phyloP scores from a whole-genome alignment of 2,797 vertebrate species.

The Jordanella pulchra region DNA sequence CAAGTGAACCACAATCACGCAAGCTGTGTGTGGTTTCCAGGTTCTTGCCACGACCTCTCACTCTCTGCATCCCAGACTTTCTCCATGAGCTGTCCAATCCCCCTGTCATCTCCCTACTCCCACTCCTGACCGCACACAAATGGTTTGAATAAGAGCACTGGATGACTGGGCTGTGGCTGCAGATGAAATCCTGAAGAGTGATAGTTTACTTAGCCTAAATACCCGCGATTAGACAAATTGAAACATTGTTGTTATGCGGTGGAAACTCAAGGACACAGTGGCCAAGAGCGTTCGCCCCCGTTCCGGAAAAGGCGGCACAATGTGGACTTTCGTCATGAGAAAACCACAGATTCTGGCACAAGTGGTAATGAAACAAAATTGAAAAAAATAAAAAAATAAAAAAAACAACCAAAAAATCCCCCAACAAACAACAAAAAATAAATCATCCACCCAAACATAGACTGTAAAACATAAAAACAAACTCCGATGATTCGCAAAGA shows the following conservation, averaged over 20 bases:
- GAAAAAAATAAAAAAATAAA: neutral
- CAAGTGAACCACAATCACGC: slow-evolving; percentile 77
- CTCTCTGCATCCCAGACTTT: slow-evolving; percentile 79
- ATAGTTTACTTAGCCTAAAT: slow-evolving; percentile 90
- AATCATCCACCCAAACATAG: slow-evolving; percentile 45
- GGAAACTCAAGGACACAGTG: slow-evolving; percentile 83
- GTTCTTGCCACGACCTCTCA: slow-evolving; percentile 83
- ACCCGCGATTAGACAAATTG: slow-evolving; percentile 86
- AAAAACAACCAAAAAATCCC: too few species aligned
- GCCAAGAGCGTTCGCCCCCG: slow-evolving; percentile 63
- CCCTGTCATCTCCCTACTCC: slow-evolving; percentile 59
- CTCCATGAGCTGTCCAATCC: slow-evolving; percentile 84
- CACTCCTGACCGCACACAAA: slow-evolving; percentile 81
- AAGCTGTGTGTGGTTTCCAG: slow-evolving; percentile 81
- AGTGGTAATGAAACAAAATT: slow-evolving; percentile 43
- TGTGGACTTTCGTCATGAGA: slow-evolving; percentile 70
- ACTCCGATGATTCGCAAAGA: slow-evolving; percentile 54
- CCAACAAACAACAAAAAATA: slow-evolving; percentile 31
- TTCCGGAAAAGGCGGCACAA: slow-evolving; percentile 68
- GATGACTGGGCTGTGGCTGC: slow-evolving; percentile 84
- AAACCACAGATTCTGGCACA: slow-evolving; percentile 69
- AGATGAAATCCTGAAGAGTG: slow-evolving; percentile 80
- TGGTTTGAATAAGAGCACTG: slow-evolving; percentile 91
- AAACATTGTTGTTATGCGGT: slow-evolving; percentile 89
- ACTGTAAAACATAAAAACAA: slow-evolving; percentile 59